These are phyloP conservation scores for Corythornis leucogaster DNA, from an alignment of 2,797 vertebrate genomes.

Conservation along the genomic window DNA sequence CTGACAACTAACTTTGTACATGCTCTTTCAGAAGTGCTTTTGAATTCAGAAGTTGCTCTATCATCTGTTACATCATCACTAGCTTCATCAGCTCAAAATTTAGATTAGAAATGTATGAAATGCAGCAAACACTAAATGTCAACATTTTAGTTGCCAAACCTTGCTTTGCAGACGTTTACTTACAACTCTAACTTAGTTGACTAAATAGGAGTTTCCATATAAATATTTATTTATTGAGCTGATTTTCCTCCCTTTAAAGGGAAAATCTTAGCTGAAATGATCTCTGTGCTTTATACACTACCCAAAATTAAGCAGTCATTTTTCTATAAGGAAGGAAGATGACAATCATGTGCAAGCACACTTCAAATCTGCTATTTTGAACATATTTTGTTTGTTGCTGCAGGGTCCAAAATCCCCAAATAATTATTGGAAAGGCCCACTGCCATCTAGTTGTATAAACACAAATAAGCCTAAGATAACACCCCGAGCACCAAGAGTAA, in stretches of 20 bases:
- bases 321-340: conserved; percentile 1
- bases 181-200: neutral
- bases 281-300: neutral
- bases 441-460: conserved; percentile 78
- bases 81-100: neutral
- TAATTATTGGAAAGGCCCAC: conserved; percentile 72
- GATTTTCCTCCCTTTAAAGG: neutral
- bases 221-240: neutral
- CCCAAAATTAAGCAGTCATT: conserved; percentile 24
- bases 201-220: neutral
- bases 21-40: neutral
- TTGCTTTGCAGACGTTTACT: neutral
- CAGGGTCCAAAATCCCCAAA: conserved; percentile 74
- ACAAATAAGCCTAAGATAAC: conserved; percentile 79
- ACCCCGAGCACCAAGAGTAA: conserved; percentile 79
- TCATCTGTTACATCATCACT: neutral
- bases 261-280: neutral
- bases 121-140: neutral
- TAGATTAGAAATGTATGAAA: neutral
- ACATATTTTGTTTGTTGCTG: conserved; percentile 50
- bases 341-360: conserved; percentile 6
- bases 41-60: neutral
- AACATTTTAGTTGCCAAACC: conserved; percentile 3
- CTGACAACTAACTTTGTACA: neutral
- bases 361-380: conserved; percentile 47